Base-by-base conservation (phyloP, 2,888 invertebrate genomes). In the Eledona agricola region DNA sequence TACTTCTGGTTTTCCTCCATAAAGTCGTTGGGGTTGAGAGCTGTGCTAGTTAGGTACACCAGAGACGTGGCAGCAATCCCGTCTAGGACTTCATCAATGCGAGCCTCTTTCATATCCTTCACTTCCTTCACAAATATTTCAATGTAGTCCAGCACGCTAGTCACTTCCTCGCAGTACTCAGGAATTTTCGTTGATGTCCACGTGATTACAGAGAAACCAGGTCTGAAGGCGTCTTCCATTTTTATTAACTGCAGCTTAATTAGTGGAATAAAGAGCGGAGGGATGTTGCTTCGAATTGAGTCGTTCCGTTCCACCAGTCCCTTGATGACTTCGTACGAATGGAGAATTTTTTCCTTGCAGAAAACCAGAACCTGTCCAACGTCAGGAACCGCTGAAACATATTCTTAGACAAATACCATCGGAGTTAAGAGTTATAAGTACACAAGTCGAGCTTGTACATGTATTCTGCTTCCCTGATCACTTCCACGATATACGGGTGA, bases 121-220 rank as follows among this genome's bases (percentile, higher is more conserved):
- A 89, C 81, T 76, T 86, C 84, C 69, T 87, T 87, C 0, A 84
- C 78, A 69, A 87, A 87, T 57, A 81, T 78, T 61, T 86, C 81
- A 1, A 90, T 83, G 64, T 83, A 81, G 43, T 81, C 80, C 9
- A 90, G 73, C 10, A 81, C 78, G 0, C 62, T 64, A 43, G 78
- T 78, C 22, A 89, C 84, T 10, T 79, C 76, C 1, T 78, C 77
- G 62, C 84, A 86, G 66, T 84, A 85, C 17, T 83, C 74, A 0
- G 84, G 81, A 59, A 89, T 84, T 67, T 87, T 86, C 61, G 89
- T 80, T 0, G 92, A 92, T 0, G 89, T 84, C 93, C 93, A 94
- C 0, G 89, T 89, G 9, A 92, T 83, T 1, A 85, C 84, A 0
- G 88, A 87, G 5, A 92, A 75, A 1, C 88, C 92, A 0, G 91